These are phyloP conservation scores for Sepioteuthis lessoniana DNA, from an alignment of 2,888 invertebrate genomes.

Conservation along the genomic window DNA sequence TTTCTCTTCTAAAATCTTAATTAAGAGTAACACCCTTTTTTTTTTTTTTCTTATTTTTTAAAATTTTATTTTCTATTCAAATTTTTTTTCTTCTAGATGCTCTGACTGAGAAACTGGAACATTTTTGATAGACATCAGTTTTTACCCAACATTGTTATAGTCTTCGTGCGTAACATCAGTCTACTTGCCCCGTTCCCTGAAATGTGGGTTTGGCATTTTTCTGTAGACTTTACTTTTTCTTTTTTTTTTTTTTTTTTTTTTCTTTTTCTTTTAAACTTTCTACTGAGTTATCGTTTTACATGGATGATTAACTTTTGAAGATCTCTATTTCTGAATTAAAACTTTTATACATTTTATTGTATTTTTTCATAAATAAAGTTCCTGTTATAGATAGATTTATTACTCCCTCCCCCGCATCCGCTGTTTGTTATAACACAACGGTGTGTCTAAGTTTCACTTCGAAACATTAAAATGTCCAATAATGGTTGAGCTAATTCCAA, in stretches of 20 bases:
- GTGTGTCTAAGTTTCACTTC: no score
- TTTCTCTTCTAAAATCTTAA: neutral
- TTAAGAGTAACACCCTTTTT: neutral
- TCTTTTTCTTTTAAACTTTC: no score
- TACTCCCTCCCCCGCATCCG: neutral
- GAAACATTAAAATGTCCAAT: neutral
- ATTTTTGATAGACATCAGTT: neutral
- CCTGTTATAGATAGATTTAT: no score
- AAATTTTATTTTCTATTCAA: neutral
- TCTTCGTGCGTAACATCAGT: no score
- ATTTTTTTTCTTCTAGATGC: neutral
- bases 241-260: no score
- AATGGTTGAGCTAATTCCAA: no score
- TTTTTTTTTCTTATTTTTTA: neutral
- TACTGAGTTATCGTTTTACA: no score
- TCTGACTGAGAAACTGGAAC: neutral
- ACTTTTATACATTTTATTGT: no score
- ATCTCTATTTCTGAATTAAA: no score
- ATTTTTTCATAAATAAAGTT: no score
- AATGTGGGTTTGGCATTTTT: neutral
- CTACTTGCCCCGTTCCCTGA: neutral
- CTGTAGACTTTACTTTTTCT: no score
- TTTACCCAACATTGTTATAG: neutral
- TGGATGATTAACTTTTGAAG: no score
- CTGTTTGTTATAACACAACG: neutral